phyloP scores from a whole-genome alignment of 2,888 invertebrate species.

The Siphonodentalium dalli region DNA sequence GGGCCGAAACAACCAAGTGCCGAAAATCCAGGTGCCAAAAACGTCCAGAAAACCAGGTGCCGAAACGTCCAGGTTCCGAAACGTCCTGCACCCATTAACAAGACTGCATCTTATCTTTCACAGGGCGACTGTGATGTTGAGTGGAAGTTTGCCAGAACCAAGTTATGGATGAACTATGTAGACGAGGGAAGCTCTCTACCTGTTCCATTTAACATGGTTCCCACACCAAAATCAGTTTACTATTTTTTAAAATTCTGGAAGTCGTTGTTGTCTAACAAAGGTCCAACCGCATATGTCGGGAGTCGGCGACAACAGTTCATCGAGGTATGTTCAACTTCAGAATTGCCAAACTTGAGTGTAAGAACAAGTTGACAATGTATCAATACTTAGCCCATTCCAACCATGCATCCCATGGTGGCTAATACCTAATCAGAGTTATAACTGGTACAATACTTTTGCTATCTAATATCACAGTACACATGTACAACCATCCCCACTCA shows the following conservation, averaged over 20 bases:
- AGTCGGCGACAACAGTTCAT: slow-evolving; percentile 60
- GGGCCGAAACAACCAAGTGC: no score
- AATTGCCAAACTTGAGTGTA: no score
- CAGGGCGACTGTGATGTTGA: slow-evolving; percentile 71
- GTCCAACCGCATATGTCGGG: slow-evolving; percentile 40
- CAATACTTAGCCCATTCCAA: no score
- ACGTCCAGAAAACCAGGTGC: no score
- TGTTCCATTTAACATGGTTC: slow-evolving; percentile 75
- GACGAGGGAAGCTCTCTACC: slow-evolving; percentile 75
- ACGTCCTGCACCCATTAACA: neutral
- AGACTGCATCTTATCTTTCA: neutral
- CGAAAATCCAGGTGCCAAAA: no score
- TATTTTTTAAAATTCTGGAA: slow-evolving; percentile 52
- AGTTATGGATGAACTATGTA: slow-evolving; percentile 78
- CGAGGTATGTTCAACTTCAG: slow-evolving; percentile 44
- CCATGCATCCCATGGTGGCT: no score
- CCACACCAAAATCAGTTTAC: slow-evolving; percentile 59
- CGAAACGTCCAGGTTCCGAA: neutral
- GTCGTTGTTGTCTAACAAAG: slow-evolving; percentile 35
- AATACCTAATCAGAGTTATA: no score
- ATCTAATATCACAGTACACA: no score
- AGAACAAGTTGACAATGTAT: no score
- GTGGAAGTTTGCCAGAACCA: slow-evolving; percentile 80
- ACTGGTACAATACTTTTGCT: no score
- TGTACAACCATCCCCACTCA: no score